A percentile compares a stretch with the other conserved stretches of the same genome.
These are phyloP conservation scores for Eubasilissa regina DNA, from an alignment of 1,140 invertebrate species.

Conservation along the genomic window DNA sequence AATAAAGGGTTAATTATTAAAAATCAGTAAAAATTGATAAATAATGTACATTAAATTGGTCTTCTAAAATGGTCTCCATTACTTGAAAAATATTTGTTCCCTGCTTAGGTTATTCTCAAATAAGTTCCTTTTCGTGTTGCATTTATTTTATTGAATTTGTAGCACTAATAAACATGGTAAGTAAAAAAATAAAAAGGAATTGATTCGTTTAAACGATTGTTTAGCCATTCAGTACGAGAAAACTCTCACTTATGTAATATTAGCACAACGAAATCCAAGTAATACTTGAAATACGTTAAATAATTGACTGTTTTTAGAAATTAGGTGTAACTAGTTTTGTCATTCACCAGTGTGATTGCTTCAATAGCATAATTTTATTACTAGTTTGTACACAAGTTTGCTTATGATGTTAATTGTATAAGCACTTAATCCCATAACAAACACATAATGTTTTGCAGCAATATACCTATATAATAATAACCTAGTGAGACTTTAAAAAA, in stretches of 20 bases:
- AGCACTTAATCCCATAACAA: constrained; percentile 18
- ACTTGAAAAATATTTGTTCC: too few relatives aligned
- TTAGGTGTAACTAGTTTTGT: constrained; percentile 39
- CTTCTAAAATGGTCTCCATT: too few relatives aligned
- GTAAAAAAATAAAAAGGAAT: constrained; percentile 24
- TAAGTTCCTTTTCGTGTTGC: too few relatives aligned
- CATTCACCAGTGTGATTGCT: constrained; percentile 36
- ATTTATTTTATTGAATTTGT: too few relatives aligned
- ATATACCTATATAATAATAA: neutral
- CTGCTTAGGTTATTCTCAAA: too few relatives aligned
- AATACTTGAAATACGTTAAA: constrained; percentile 37
- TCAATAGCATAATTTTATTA: constrained; percentile 38
- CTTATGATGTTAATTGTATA: constrained; percentile 43
- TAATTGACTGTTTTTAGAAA: constrained; percentile 48
- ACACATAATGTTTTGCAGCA: too few relatives aligned
- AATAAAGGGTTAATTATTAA: too few relatives aligned
- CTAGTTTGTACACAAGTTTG: constrained; percentile 34
- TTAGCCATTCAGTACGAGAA: neutral
- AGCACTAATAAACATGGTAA: neutral
- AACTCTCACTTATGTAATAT: constrained; percentile 42
- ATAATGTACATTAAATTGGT: too few relatives aligned
- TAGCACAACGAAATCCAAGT: constrained; percentile 47
- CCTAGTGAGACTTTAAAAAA: neutral
- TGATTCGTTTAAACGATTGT: constrained; percentile 31
- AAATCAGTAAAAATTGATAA: too few relatives aligned